Evolutionary conservation across 2,113 vertebrate genomes (phyloP).

Genomic region (Cottus gobio): DNA sequence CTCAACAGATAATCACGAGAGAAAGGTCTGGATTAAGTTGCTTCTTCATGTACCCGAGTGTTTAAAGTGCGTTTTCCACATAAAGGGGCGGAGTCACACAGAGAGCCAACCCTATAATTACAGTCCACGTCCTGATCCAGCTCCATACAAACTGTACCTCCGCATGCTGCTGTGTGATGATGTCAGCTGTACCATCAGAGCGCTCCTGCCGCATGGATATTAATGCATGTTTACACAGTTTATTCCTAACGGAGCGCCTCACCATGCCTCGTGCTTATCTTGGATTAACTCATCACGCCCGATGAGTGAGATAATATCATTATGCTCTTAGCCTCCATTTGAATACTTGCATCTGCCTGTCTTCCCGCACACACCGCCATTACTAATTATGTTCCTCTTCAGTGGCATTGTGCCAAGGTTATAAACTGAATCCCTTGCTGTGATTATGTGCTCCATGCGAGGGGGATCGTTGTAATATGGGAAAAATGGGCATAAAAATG

Average conservation of each 20-base stretch:
- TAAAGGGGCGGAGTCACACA: conserved; percentile 16
- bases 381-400: conserved; percentile 64
- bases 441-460: conserved; percentile 58
- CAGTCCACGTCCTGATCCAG: conserved; percentile 54
- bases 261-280: conserved; percentile 54
- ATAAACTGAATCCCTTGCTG: conserved; percentile 45
- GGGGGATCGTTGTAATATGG: conserved; percentile 79
- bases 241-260: conserved; percentile 54
- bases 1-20: not conserved
- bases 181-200: conserved; percentile 44
- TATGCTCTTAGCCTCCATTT: conserved; percentile 63
- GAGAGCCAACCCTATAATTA: conserved; percentile 14
- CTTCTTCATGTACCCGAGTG: not conserved
- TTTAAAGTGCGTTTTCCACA: conserved; percentile 2
- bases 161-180: conserved; percentile 62
- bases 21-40: not conserved
- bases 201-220: conserved; percentile 65
- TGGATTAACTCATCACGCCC: conserved; percentile 66
- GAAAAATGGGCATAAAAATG: conserved; percentile 75
- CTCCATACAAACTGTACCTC: conserved; percentile 37
- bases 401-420: conserved; percentile 60
- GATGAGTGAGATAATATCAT: conserved; percentile 70
- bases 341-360: conserved; percentile 67
- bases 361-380: conserved; percentile 50
- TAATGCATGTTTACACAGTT: conserved; percentile 66